Base-by-base conservation (phyloP, 2,888 invertebrate species). In the Athalia circularis region DNA sequence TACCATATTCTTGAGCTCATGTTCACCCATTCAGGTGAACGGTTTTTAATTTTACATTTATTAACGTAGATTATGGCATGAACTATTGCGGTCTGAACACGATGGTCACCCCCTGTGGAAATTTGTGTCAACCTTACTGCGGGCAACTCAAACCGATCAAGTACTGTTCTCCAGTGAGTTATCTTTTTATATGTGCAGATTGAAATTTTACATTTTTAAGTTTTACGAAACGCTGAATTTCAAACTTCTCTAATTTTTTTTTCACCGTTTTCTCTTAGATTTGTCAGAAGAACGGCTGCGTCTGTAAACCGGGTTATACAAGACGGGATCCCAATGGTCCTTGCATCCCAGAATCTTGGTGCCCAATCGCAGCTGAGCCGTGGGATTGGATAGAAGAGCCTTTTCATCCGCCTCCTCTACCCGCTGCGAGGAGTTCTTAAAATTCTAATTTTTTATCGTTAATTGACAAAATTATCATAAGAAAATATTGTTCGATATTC, bases 21-120 rank as follows among this genome's bases (percentile, higher is more conserved):
- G 9, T 8, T 13, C 29, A 29, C 29, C 61, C 29, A 29, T 7
- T 61, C 3, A 9, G 15, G 3, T 4, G 9, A 7, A 29, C 1
- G 29, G 29, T 7, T 61, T 61, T 61, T 61, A 67, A 15, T 15
- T 8, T 67, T 50, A 29, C 13, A 67, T 48, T 50, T 50, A 29
- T 29, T 2, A 29, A 29, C 29, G 29, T 29, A 29, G 29, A 29
- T 1, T 29, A 29, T 29, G 2, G 29, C 29, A 0, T 29, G 29
- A 13, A 15, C n/a, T 54, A 70, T 70, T 70, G 70, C 57, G 70
- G 70, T n/a, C 54, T 45, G 50, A 70, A 70, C 45, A 70, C 70
- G 43, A 57, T 70, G 29, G n/a, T 43, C 6, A 70, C 57, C 6
- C 43, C 52, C 1, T 70, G 70, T 45, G 70, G 70, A 43, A 57